Evolutionary conservation across 2,888 invertebrate species (phyloP), one percentile per base, ranked within the genome.

Genomic region (Smittia sp.): DNA sequence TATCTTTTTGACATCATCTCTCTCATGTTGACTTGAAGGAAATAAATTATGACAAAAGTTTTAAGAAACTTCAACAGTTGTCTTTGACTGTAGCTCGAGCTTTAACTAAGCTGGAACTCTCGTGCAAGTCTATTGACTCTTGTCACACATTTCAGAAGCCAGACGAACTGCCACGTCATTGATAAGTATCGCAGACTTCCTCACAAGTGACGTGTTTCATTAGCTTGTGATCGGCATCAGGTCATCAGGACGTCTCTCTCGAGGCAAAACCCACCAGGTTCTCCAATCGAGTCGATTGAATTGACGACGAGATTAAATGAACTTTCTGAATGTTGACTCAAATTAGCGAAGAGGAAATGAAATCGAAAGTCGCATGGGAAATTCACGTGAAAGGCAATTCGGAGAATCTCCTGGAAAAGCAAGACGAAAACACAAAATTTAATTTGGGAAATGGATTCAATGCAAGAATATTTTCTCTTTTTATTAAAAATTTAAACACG

Each of bases 401-500:
- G 6, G 2, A 9, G 58, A 20, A 20, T n/a, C 22, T n/a, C 18
- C 18, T 20, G 4, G 18, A 58, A 58, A 58, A 46, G 52, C n/a
- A 6, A 46, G n/a, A 46, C 11, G 52, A 11, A 46, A 6, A 7
- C 18, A 15, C n/a, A 3, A 62, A 62, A 4, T 63, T 63, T 6
- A 11, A 7, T 63, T 67, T 20, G 7, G 20, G 67, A 39, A 67
- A 67, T 67, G 67, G 39, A 67, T 39, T 67, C 41, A 24, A 66
- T 39, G 38, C n/a, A 32, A 9, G 22, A 27, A 52, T 22, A 62
- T 62, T 62, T 65, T 65, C 13, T 6, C n/a, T 24, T 65, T 58
- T 22, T 22, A 58, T 22, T 58, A 18, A 4, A 58, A 46, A 6
- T 46, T n/a, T 32, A 46, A 58, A 22, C 18, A 58, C 22, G n/a